Evolutionary conservation across 2,113 vertebrate genomes (phyloP).

Genomic region (Tapirus terrestris): DNA sequence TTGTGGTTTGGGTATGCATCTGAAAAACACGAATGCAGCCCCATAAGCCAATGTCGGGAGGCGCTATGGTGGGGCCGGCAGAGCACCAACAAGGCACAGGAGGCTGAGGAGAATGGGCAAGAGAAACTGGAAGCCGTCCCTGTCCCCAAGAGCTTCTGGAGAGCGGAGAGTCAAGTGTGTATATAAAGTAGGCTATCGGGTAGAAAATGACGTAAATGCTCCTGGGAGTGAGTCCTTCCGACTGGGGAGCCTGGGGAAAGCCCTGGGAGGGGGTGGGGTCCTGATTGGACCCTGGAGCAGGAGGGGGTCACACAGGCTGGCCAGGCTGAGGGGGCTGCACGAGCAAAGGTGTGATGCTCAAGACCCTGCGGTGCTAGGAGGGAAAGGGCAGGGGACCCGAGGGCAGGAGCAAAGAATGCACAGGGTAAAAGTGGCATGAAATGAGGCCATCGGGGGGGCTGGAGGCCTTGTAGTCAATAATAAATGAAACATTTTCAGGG

Average conservation of each 20-base stretch:
- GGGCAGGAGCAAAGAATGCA: not conserved
- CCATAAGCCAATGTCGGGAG: not conserved
- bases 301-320: not conserved
- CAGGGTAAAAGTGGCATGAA: not conserved
- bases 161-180: not conserved
- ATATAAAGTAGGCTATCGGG: not conserved
- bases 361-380: not conserved
- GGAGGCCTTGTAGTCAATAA: not conserved
- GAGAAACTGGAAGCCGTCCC: not conserved
- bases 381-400: not conserved
- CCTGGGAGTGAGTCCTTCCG: not conserved
- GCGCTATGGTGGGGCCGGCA: not conserved
- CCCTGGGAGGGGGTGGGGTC: not conserved
- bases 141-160: not conserved
- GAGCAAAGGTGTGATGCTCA: not conserved
- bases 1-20: constrained; percentile 92
- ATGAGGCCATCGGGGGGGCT: not conserved
- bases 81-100: not conserved
- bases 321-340: not conserved
- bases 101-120: not conserved
- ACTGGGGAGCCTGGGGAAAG: not conserved
- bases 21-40: constrained; percentile 78
- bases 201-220: not conserved
- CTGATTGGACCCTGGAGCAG: not conserved
- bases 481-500: not conserved